These are phyloP conservation scores for Hassar affinis DNA, from an alignment of 2,113 vertebrate genomes.

Conservation along the genomic window DNA sequence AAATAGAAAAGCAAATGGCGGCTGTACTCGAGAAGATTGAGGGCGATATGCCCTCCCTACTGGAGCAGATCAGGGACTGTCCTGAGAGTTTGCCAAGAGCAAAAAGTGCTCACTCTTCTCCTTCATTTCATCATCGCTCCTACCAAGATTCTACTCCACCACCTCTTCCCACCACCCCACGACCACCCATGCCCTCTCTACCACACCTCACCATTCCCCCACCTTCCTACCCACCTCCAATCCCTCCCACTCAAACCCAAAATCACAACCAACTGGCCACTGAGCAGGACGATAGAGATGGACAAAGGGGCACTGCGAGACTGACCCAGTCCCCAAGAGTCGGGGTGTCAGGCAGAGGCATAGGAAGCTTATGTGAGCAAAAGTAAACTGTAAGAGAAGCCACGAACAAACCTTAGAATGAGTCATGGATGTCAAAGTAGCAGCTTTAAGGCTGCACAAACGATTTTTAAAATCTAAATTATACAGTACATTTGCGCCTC, in stretches of 20 bases:
- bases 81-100: conserved; percentile 61
- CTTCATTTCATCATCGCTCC: conserved; percentile 59
- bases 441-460: conserved; percentile 16
- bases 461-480: conserved; percentile 32
- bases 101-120: conserved; percentile 68
- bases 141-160: conserved; percentile 57
- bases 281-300: conserved; percentile 63
- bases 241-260: conserved; percentile 62
- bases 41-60: conserved; percentile 77
- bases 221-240: conserved; percentile 54
- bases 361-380: conserved; percentile 58
- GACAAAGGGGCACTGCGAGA: conserved; percentile 55
- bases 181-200: conserved; percentile 20
- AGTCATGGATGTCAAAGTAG: conserved; percentile 21
- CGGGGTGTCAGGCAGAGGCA: conserved; percentile 61
- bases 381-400: neutral
- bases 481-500: conserved; percentile 25
- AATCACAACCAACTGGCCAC: conserved; percentile 47
- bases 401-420: neutral
- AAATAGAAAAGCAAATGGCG: conserved; percentile 80
- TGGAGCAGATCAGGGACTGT: conserved; percentile 79
- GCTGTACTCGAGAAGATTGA: conserved; percentile 80
- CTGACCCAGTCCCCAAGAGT: conserved; percentile 65
- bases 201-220: conserved; percentile 46
- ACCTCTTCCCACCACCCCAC: conserved; percentile 51